Evolutionary conservation across 2,113 vertebrate genomes (phyloP), one percentile per base, ranked within the genome.

Genomic region (Mormoops blainvillei): DNA sequence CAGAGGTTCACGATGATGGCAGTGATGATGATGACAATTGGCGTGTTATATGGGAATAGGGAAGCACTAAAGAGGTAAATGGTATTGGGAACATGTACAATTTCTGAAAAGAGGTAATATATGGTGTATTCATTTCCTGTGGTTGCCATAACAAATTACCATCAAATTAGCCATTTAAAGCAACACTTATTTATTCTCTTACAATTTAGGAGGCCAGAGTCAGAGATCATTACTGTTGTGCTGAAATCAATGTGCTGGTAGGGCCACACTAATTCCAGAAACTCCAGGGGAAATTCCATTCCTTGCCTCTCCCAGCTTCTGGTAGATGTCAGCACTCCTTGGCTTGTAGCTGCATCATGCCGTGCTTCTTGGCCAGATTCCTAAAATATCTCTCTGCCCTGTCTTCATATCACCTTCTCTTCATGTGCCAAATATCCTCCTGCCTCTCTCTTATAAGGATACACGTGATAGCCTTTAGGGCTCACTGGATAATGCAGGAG

Each of bases 11-110:
- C 58, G 12, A 3, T 48, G 45, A 48, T 48, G 10, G 10, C 33
- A 16, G 52, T 48, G 63, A 82, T 7, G 4, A n/a, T n/a, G n/a
- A n/a, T n/a, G n/a, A n/a, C n/a, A n/a, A n/a, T n/a, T 24, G 20
- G 4, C 12, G 0, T 16, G 28, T 52, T 11, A 5, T 12, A 8
- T 24, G 19, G 19, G 7, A 52, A 15, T 45, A 18, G 33, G 9
- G n/a, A 41, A 94, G 65, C 67, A 52, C 36, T 63, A 76, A 89
- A 77, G 31, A 95, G 38, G 31, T 4, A 71, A 7, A 89, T 45
- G 65, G 31, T 45, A 22, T 52, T 24, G 13, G 9, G 33, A 48
- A 80, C 61, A 41, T 2, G 9, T 24, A n/a, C 41, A 36, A 6
- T 11, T 48, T 76, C n/a, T 65, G 26, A 71, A 78, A 92, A 85